Conservation (phyloP, 2,888 invertebrate species). For the Portevinia maculata region DNA sequence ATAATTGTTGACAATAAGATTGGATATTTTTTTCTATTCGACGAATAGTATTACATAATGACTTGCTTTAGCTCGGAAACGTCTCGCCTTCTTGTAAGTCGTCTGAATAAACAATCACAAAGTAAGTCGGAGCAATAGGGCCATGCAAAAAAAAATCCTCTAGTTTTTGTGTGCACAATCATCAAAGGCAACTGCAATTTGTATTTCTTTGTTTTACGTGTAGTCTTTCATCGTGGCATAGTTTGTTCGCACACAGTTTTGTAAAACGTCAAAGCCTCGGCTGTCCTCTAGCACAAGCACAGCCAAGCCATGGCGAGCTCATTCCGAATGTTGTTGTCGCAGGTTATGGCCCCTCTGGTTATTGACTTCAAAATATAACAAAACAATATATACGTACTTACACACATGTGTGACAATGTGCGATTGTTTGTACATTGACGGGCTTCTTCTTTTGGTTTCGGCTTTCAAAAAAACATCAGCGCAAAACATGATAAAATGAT, state of each 20-base stretch:
- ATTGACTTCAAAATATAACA: conserved; percentile 62
- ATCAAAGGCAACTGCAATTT: conserved; percentile 7
- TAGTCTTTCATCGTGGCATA: conserved; percentile 29
- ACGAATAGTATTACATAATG: not conserved
- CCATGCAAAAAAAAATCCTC: conserved; percentile 10
- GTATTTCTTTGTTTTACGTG: conserved; percentile 7
- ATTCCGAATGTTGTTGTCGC: conserved; percentile 60
- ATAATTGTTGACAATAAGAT: no score
- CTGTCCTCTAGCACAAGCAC: conserved; percentile 26
- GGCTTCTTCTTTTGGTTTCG: conserved; percentile 57
- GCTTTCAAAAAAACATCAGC: conserved; percentile 46
- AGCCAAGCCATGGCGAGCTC: conserved; percentile 33
- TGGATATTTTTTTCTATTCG: no score
- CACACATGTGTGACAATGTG: conserved; percentile 20
- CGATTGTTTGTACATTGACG: conserved; percentile 40
- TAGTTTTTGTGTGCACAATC: conserved; percentile 17
- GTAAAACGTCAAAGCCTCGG: conserved; percentile 43
- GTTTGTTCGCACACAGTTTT: conserved; percentile 45
- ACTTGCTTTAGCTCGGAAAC: conserved; percentile 41
- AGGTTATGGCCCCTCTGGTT: conserved; percentile 67
- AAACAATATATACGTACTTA: conserved; percentile 26
- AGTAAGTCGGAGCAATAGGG: conserved; percentile 21
- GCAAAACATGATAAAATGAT: conserved; percentile 46
- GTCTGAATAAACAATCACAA: conserved; percentile 26
- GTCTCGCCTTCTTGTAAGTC: conserved; percentile 6